Percentiles rank a stretch among this genome's conserved stretches.
These are phyloP conservation scores for Sciurus carolinensis DNA, from an alignment of 2,797 vertebrate species.

Conservation along the genomic window DNA sequence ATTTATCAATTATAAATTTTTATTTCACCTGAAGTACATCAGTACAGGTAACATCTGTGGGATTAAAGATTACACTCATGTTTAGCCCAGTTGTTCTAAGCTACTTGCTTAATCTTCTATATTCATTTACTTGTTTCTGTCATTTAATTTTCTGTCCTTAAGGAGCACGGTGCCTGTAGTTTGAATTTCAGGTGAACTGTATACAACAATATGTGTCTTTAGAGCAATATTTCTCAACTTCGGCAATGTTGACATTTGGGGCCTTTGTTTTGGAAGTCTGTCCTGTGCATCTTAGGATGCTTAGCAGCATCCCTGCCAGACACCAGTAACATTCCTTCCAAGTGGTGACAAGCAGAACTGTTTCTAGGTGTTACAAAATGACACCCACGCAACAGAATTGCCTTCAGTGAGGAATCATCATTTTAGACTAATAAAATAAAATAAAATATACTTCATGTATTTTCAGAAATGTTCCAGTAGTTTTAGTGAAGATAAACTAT, in stretches of 20 bases:
- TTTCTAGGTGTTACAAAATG: not conserved
- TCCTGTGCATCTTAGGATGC: not conserved
- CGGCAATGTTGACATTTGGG: not conserved
- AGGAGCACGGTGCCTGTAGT: not conserved
- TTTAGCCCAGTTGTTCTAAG: not conserved
- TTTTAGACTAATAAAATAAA: not conserved
- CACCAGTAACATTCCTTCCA: accelerated
- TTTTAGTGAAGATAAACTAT: constrained; percentile 8
- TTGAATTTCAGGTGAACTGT: too few relatives aligned
- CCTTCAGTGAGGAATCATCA: not conserved
- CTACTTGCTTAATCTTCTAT: not conserved
- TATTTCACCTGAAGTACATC: not conserved
- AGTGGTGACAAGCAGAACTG: not conserved
- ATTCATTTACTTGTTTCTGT: not conserved
- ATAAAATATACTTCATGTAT: not conserved
- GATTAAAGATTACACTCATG: not conserved
- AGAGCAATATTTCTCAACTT: not conserved
- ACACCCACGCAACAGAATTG: not conserved
- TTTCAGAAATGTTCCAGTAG: not conserved
- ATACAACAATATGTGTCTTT: accelerated
- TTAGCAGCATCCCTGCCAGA: not conserved
- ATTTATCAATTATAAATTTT: not conserved
- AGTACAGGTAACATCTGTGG: not conserved
- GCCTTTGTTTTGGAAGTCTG: not conserved
- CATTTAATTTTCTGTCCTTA: not conserved